Evolutionary conservation across 2,113 vertebrate genomes (phyloP), one percentile per base, ranked within the genome.

Genomic region (Chaetops frenatus): DNA sequence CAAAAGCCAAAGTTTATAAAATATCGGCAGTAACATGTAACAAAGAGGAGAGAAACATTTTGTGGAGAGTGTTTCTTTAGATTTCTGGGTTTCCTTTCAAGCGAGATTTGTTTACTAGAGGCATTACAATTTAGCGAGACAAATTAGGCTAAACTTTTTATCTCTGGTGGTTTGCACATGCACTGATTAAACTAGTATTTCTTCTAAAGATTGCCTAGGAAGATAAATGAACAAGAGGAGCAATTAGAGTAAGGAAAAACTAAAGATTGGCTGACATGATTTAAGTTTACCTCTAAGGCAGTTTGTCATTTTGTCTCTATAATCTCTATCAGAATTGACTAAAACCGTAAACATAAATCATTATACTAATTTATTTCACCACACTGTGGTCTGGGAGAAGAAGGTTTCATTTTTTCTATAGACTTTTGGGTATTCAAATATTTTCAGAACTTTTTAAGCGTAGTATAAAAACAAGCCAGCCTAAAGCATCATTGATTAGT

Each of bases 271-370:
- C 98, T 98, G 98, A 98, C 98, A 97, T 98, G 98, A 98, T 98
- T 98, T 98, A 98, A 98, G 97, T 98, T 98, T 98, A 98, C 97
- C 96, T 86, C 97, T 97, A 97, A 98, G 95, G 98, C 97, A 98
- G 95, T 98, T 98, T 98, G 98, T 98, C 98, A 98, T 98, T 98
- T 98, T 98, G 98, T 98, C 98, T 98, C 97, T 98, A 98, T 98
- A 98, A 98, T 98, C 98, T 98, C 98, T 98, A 98, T 98, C 98
- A 98, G 98, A 98, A 98, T 98, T 98, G 98, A 98, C 98, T 98
- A 98, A 98, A 98, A 98, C 97, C 90, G 97, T 98, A 98, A 98
- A 98, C 98, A 98, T 98, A 98, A 98, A 98, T 98, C 98, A 98
- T 98, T 98, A 98, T 97, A 98, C 98, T 98, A 98, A 98, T 98